Base-by-base conservation (phyloP, 2,888 invertebrate species). In the Gortyna flavago region DNA sequence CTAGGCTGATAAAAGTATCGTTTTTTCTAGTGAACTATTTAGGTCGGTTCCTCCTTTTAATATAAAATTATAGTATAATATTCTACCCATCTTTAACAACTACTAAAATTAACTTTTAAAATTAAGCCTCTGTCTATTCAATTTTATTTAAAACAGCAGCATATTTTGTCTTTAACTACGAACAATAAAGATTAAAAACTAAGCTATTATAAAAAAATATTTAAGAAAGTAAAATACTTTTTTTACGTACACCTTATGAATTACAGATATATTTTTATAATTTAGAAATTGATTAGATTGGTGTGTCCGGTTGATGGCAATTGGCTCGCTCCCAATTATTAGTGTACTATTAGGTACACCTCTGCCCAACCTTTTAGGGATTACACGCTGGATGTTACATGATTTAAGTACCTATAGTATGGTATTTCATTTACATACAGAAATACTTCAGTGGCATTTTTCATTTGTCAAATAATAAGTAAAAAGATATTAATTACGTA, bases 141-240 rank as follows among this genome's bases (percentile, higher is more conserved):
- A 21, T 8, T 21, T 21, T n/a, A 21, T 48, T 48, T 13, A 21
- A 48, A 44, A 21, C 16, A 35, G 8, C 5, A 67, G 48, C 8
- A 5, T 8, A 67, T 13, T n/a, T 21, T 48, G 11, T 13, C 4
- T 32, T 21, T 21, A 29, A 38, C 13, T 1, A 35, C 35, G 2
- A n/a, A 69, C 3, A 57, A 54, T 25, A 21, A 29, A 38, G 11
- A 38, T 54, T 18, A 4, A 11, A 41, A 70, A 21, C 16, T 18
- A 16, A 54, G 9, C 0, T 0, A 7, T 25, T 4, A 4, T 18
- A 4, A 35, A 48, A 0, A 29, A 68, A 0, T 0, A 44, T 21
- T 35, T 6, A 41, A 66, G 5, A 32, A 35, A 64, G 25, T 35
- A 64, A 1, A 35, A 64, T 6, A 35, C 11, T 64, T 25, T 35